Percentiles rank a stretch among this genome's conserved stretches.
Evolutionary conservation across 2,797 vertebrate species (phyloP).

Genomic region (Aselliscus stoliczkanus): DNA sequence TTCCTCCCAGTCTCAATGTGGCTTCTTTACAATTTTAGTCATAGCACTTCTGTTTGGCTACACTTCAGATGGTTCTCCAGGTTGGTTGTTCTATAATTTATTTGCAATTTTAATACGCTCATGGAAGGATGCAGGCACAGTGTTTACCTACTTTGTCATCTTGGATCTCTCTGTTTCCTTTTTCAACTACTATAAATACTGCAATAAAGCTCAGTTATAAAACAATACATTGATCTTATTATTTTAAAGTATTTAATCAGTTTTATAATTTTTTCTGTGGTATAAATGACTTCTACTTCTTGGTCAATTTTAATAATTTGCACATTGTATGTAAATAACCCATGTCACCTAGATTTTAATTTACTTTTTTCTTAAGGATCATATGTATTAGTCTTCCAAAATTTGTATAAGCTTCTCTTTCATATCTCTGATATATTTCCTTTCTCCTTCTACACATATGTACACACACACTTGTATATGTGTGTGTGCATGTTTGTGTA

Average conservation of each 20-base stretch:
- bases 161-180: neutral
- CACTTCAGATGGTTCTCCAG: no score
- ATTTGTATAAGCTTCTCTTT: neutral
- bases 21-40: no score
- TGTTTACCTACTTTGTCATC: no score
- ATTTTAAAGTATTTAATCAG: neutral
- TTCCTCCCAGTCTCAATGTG: no score
- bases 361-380: neutral
- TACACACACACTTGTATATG: neutral
- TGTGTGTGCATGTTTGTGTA: neutral
- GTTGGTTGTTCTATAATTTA: no score
- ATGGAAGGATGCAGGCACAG: no score
- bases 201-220: neutral
- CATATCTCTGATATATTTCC: neutral
- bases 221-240: neutral
- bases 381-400: neutral
- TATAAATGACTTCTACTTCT: neutral
- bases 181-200: neutral
- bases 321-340: neutral
- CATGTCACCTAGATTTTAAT: neutral
- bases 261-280: neutral
- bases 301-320: neutral
- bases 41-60: no score
- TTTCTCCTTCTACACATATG: neutral
- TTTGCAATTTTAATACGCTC: no score